Base-by-base conservation (phyloP, 2,797 vertebrate genomes). In the Rhinogobio ventralis region DNA sequence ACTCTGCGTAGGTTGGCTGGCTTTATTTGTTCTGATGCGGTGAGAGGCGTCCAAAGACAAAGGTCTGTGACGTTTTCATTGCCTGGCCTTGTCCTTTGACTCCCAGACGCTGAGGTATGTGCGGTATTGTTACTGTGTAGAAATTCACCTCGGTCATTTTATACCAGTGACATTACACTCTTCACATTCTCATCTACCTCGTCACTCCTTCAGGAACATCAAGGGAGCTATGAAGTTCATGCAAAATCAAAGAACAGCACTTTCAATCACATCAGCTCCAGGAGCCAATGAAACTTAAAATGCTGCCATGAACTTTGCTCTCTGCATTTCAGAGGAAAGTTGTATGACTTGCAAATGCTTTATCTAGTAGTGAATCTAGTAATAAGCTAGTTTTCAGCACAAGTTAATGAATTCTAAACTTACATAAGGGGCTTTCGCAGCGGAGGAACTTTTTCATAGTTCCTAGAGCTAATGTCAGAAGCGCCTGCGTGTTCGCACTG, bases 11-110 rank as follows among this genome's bases (percentile, higher is more conserved):
- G 80, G 88, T 53, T 66, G 60, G 30, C 53, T 60, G 49, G 79
- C 76, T 87, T 87, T 85, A 75, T 89, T 72, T 83, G 49, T 75
- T 53, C 53, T 68, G 39, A 78, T 53, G 71, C 5, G 7, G 68
- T 83, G 84, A 81, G 69, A 87, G 84, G 69, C 75, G 4, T 72
- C 30, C 20, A 82, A 39, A 81, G 73, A 88, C 86, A 87, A 87
- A 90, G 87, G 79, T 57, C 13, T 79, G 64, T 68, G 66, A 36
- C n/a, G 14, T 30, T 74, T 76, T 87, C 84, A 82, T 46, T 49
- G 39, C 77, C 55, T 30, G 53, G 77, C 72, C 80, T 89, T 87
- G 85, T 82, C 6, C 72, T 84, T 77, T 81, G 68, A 85, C 68
- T 85, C 42, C 72, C 42, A 78, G 45, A 51, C 60, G 7, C 60